phyloP scores from a whole-genome alignment of 1,140 invertebrate genomes.

The Zophobas atratus region DNA sequence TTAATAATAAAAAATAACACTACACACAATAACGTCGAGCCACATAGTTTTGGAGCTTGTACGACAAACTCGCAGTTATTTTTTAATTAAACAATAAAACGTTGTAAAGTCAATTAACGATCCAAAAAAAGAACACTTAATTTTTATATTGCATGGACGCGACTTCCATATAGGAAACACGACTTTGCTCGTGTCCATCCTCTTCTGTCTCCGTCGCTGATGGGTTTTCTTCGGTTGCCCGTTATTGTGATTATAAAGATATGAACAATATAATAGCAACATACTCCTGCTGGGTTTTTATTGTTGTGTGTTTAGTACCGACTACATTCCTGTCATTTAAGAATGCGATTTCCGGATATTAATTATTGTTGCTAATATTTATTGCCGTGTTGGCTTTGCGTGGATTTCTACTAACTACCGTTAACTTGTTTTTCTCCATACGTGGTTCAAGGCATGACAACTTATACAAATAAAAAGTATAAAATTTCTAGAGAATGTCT shows the following conservation, averaged over 20 bases:
- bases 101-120: constrained; percentile 28
- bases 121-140: constrained; percentile 34
- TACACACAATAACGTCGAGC: constrained; percentile 14
- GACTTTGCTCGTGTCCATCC: neutral
- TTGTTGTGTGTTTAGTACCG: constrained; percentile 33
- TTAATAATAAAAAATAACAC: constrained; percentile 33
- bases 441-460: too few relatives aligned
- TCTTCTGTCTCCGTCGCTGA: neutral
- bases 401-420: constrained; percentile 39
- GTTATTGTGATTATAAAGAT: constrained; percentile 26
- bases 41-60: constrained; percentile 23
- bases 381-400: constrained; percentile 35
- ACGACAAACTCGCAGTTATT: constrained; percentile 36
- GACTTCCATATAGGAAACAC: constrained; percentile 32
- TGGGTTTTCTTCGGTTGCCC: neutral
- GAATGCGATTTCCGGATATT: constrained; percentile 47
- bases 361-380: constrained; percentile 48
- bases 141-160: constrained; percentile 16
- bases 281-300: constrained; percentile 38
- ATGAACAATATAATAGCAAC: constrained; percentile 31
- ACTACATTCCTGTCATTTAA: constrained; percentile 44
- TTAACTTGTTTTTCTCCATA: constrained; percentile 17
- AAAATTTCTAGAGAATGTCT: too few relatives aligned
- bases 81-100: constrained; percentile 40
- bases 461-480: too few relatives aligned